Evolutionary conservation across 2,113 vertebrate genomes (phyloP).

Genomic region (Neofelis nebulosa): DNA sequence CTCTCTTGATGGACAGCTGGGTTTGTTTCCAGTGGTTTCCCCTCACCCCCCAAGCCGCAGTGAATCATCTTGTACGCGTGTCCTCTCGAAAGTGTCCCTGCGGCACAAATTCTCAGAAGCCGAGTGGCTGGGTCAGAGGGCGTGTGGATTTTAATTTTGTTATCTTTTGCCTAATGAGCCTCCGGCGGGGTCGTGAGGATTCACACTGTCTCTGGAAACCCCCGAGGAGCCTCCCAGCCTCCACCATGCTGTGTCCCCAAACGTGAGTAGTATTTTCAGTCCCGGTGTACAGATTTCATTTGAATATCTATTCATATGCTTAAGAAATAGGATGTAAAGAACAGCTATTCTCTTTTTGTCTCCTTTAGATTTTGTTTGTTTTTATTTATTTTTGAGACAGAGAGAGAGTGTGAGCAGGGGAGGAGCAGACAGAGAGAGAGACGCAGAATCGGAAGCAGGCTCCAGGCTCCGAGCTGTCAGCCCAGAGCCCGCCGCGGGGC

Average conservation of each 20-base stretch:
- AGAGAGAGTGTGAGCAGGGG: not conserved
- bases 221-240: fast-evolving
- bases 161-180: not conserved
- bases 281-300: not conserved
- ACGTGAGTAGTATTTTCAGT: not conserved
- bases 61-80: not conserved
- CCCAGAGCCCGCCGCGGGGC: not conserved
- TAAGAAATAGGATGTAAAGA: not conserved
- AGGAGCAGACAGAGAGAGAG: not conserved
- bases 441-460: not conserved
- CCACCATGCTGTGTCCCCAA: fast-evolving
- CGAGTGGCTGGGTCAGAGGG: not conserved
- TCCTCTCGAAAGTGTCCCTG: not conserved
- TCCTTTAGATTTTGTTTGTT: not conserved
- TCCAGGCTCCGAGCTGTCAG: too few species aligned
- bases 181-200: not conserved
- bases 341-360: not conserved
- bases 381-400: too few species aligned
- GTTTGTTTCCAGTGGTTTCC: not conserved
- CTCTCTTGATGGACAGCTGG: not conserved
- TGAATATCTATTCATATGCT: not conserved
- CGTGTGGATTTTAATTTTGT: not conserved
- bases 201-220: not conserved
- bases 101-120: not conserved
- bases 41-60: not conserved